Percentiles rank a stretch among this genome's conserved stretches.
Evolutionary conservation across 35 echinoderm and acorn worm species (phyloP).

Genomic region (Heliocidaris erythrogramma): DNA sequence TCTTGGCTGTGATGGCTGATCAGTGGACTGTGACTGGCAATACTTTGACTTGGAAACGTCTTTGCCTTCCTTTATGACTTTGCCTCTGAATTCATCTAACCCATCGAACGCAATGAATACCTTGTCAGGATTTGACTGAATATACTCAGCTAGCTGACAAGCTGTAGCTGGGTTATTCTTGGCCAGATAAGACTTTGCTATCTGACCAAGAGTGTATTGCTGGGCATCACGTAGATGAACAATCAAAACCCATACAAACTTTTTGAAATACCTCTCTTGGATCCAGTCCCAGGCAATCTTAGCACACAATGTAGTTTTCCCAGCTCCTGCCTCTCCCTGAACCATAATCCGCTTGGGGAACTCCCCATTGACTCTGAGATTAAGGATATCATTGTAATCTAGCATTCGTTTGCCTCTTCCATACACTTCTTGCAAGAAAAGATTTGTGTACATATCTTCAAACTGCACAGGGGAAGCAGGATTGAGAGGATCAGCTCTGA

Average conservation of each 20-base stretch:
- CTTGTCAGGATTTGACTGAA: not conserved
- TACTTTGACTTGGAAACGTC: too few species aligned
- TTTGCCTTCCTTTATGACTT: too few species aligned
- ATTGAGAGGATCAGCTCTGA: not conserved
- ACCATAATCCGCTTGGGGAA: too few species aligned
- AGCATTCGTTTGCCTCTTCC: not conserved
- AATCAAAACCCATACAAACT: not conserved
- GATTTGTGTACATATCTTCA: not conserved
- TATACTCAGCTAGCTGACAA: not conserved
- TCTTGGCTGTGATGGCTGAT: too few species aligned
- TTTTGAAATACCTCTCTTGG: not conserved
- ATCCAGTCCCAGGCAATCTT: slow-evolving; percentile 22
- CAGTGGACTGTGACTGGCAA: too few species aligned
- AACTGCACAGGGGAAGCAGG: too few species aligned
- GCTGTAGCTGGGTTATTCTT: not conserved
- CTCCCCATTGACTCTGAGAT: too few species aligned
- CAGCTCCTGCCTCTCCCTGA: not conserved
- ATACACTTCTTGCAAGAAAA: not conserved
- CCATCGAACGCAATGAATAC: not conserved
- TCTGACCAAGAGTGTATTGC: too few species aligned
- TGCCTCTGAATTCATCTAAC: not conserved
- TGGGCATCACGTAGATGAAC: not conserved
- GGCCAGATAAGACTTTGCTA: not conserved
- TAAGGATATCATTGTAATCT: too few species aligned
- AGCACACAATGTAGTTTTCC: not conserved